Base-by-base conservation (phyloP, 1,140 invertebrate genomes). In the Bombus waltoni region DNA sequence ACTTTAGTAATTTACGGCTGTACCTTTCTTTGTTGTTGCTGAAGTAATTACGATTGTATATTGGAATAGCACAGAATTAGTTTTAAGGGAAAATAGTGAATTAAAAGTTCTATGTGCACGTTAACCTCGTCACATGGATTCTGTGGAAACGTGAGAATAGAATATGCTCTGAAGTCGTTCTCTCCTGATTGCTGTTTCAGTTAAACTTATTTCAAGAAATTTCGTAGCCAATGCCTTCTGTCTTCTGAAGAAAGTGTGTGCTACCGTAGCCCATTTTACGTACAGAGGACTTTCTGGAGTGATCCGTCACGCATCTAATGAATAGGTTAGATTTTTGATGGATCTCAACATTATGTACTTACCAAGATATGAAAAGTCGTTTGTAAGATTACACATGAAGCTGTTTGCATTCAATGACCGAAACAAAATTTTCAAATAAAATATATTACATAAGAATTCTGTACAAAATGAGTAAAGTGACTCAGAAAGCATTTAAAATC, bases 1-100 rank as follows among this genome's bases (percentile, higher is more conserved):
- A 94, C 94, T 95, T 94, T 95, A 93, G 93, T 95, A 95, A 95
- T 95, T 95, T 95, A 95, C 94, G 93, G 94, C 94, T 93, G 93
- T 94, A 93, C 94, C 92, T 93, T 93, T 94, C 95, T 95, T 95
- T 95, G 94, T 95, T 95, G 94, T 95, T 92, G 93, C 87, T 90
- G 90, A 91, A 92, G 91, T 94, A 93, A 95, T 94, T 87, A 86
- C 82, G 72, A 59, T 76, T 88, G 85, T 83, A 85, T 80, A 86
- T 85, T 86, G 83, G 78, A 83, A 88, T 87, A 90, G 65, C 66
- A 65, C 81, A 87, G 72, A 84, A 81, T 83, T 88, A 57, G 53
- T 82, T 90, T 80, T 65, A 74, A 86, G 35, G 78, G 78, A 81
- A 86, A 89, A 87, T 91, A 88, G 82, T 90, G 85, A 74, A 88